phyloP scores from a whole-genome alignment of 1,140 invertebrate genomes.

The Apis mellifera region DNA sequence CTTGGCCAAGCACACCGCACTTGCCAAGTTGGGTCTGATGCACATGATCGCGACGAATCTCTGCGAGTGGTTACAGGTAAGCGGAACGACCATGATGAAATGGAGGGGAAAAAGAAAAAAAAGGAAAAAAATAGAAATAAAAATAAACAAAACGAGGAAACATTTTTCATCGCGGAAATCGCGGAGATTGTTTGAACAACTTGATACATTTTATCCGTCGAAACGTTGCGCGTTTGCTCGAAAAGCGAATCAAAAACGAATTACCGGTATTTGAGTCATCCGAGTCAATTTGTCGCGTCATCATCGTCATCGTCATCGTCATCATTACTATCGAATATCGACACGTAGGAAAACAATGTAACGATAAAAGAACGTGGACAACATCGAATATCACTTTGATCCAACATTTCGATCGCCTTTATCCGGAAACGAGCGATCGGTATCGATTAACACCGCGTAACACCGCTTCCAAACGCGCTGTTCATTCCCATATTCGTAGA shows the following conservation, averaged over 20 bases:
- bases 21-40: conserved; percentile 90
- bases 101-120: too few relatives aligned
- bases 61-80: conserved; percentile 90
- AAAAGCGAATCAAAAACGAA: neutral
- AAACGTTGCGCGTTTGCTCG: neutral
- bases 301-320: too few relatives aligned
- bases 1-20: conserved; percentile 83
- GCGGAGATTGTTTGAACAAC: neutral
- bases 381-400: neutral
- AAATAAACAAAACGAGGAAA: neutral
- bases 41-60: conserved; percentile 92
- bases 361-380: neutral
- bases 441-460: conserved; percentile 40
- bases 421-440: conserved; percentile 20
- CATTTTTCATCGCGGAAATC: neutral
- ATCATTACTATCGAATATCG: too few relatives aligned
- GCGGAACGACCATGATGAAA: neutral
- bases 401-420: conserved; percentile 42
- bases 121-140: too few relatives aligned
- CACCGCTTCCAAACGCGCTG: conserved; percentile 45
- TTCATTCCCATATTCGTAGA: conserved; percentile 50
- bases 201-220: neutral
- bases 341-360: neutral
- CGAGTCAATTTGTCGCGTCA: neutral
- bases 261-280: too few relatives aligned